Conservation (phyloP, 2,888 invertebrate genomes). For the Drosophila ustulata region DNA sequence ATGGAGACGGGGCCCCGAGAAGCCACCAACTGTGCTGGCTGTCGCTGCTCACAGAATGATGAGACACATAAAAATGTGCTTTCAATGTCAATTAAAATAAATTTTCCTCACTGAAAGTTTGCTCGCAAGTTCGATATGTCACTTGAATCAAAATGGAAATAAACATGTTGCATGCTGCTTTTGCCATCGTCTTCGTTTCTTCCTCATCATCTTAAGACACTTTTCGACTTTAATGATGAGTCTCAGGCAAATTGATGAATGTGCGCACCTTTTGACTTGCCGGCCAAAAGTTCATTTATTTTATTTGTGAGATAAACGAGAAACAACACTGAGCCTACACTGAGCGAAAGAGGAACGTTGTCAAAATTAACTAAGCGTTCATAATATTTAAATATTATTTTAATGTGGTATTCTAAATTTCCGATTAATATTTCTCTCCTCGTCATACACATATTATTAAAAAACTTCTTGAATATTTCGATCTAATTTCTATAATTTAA, state of each 20-base stretch:
- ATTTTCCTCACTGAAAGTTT: conserved; percentile 33
- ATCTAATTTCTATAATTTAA: not conserved
- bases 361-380: too few species aligned
- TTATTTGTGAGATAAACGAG: conserved; percentile 31
- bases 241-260: conserved; percentile 47
- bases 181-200: not conserved
- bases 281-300: conserved; percentile 47
- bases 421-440: too few species aligned
- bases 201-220: conserved; percentile 3
- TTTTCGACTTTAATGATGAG: conserved; percentile 38
- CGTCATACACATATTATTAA: too few species aligned
- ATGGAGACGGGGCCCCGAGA: conserved; percentile 31
- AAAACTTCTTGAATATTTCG: too few species aligned
- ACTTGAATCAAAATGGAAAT: conserved; percentile 40
- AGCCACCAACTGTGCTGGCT: conserved; percentile 59
- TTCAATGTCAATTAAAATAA: conserved; percentile 80
- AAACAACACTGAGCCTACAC: not conserved
- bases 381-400: too few species aligned
- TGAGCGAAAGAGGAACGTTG: not conserved
- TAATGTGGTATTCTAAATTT: too few species aligned
- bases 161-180: conserved; percentile 19
- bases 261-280: conserved; percentile 54
- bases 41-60: conserved; percentile 61
- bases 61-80: conserved; percentile 70
- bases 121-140: conserved; percentile 28